Evolutionary conservation across 2,888 invertebrate species (phyloP).

Genomic region (Globia sparganii): DNA sequence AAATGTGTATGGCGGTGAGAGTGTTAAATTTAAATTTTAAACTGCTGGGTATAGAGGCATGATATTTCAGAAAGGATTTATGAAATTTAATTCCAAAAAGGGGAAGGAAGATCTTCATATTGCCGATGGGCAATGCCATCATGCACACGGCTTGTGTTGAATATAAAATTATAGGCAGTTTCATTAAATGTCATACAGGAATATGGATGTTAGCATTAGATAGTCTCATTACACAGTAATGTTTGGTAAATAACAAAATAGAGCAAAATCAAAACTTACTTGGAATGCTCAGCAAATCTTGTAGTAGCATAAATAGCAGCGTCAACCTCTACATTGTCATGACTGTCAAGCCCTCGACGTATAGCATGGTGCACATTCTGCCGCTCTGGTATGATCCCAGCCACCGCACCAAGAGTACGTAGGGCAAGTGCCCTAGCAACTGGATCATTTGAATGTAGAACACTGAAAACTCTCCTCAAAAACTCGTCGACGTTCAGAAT

Average conservation of each 20-base stretch:
- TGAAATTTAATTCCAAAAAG: not conserved
- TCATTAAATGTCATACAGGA: not conserved
- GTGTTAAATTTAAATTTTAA: too few relatives aligned
- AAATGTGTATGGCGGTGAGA: too few relatives aligned
- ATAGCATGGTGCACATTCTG: constrained; percentile 99
- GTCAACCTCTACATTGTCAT: constrained; percentile 98
- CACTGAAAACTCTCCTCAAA: constrained; percentile 96
- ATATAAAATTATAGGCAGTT: not conserved
- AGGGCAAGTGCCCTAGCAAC: constrained; percentile 97
- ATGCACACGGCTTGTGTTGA: not conserved
- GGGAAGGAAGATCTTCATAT: too few relatives aligned
- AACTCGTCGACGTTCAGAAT: constrained; percentile 98
- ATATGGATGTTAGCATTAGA: too few relatives aligned
- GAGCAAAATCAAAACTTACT: constrained; percentile 88
- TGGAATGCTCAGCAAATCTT: constrained; percentile 98
- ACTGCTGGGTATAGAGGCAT: not conserved
- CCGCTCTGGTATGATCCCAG: constrained; percentile 97
- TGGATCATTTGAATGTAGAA: constrained; percentile 99
- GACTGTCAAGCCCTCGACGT: constrained; percentile 96
- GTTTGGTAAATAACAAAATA: not conserved
- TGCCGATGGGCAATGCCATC: too few relatives aligned
- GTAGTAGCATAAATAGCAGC: constrained; percentile 98
- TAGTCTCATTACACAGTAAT: not conserved
- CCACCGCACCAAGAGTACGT: constrained; percentile 97
- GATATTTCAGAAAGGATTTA: not conserved